These are phyloP conservation scores for Enteromius afrohamiltoni DNA, from an alignment of 2,797 vertebrate species.

Conservation along the genomic window DNA sequence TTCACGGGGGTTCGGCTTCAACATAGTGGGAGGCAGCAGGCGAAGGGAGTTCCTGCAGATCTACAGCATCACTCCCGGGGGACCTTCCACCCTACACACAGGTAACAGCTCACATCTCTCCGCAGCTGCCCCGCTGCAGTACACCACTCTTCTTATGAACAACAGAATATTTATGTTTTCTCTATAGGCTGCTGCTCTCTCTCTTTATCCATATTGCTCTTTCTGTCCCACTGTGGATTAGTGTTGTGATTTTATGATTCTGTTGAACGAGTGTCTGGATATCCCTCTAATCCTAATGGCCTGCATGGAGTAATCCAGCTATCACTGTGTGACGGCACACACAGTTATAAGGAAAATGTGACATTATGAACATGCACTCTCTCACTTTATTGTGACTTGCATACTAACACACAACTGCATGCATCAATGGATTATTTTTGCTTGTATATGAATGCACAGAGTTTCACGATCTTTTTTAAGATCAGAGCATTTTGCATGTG, in stretches of 20 bases:
- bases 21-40: constrained; percentile 80
- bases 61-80: constrained; percentile 79
- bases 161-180: not conserved
- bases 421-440: not conserved
- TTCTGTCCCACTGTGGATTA: constrained; percentile 47
- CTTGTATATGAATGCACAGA: not conserved
- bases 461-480: not conserved
- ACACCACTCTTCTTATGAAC: not conserved
- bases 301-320: constrained; percentile 53
- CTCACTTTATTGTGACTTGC: constrained; percentile 1
- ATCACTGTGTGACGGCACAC: not conserved
- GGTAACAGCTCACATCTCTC: constrained; percentile 32
- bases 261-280: constrained; percentile 46
- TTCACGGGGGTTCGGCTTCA: constrained; percentile 79
- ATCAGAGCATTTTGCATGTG: not conserved
- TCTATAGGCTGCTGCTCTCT: constrained; percentile 1
- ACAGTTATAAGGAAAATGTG: constrained; percentile 1
- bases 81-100: constrained; percentile 72
- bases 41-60: constrained; percentile 80
- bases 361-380: not conserved
- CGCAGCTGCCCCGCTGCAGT: not conserved
- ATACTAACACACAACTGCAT: not conserved
- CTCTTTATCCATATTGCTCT: not conserved
- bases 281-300: constrained; percentile 57
- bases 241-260: constrained; percentile 50